Percentiles rank a stretch among this genome's conserved stretches.
phyloP scores from a whole-genome alignment of 2,113 vertebrate species.

The Pluvianellus socialis region DNA sequence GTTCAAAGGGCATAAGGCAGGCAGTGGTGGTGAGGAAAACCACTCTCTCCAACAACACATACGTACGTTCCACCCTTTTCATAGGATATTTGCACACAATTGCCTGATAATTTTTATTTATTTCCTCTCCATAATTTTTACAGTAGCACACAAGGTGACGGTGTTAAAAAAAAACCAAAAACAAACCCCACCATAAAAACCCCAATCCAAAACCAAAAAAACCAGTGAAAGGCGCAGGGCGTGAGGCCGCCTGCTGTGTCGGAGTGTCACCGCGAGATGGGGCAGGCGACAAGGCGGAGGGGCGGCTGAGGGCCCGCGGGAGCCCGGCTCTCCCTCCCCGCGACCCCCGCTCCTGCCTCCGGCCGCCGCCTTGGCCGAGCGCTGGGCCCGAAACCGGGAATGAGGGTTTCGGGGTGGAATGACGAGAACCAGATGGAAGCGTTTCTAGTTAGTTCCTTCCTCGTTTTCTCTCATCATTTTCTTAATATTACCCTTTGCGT shows the following conservation, averaged over 20 bases:
- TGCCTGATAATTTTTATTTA: background rate
- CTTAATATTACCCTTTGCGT: background rate
- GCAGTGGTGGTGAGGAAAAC: no score
- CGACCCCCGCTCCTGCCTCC: background rate
- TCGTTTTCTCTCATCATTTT: background rate
- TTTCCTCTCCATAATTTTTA: background rate
- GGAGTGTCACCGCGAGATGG: constrained; percentile 12
- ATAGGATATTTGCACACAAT: rapidly evolving
- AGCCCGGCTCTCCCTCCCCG: background rate
- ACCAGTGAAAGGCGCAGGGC: rapidly evolving
- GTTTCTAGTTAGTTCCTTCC: no score
- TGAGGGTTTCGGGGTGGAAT: rapidly evolving
- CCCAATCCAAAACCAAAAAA: no score
- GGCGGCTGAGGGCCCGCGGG: rapidly evolving
- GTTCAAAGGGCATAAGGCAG: background rate
- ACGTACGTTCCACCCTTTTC: rapidly evolving
- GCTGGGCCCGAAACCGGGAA: rapidly evolving
- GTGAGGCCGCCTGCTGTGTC: background rate
- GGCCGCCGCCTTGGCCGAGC: background rate
- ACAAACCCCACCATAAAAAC: no score
- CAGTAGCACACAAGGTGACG: background rate
- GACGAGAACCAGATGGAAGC: no score
- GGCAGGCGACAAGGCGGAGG: background rate
- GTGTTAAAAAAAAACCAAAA: no score
- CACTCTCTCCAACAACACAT: background rate